phyloP scores from a whole-genome alignment of 1,140 invertebrate species.

The Sminthurinus signatus region DNA sequence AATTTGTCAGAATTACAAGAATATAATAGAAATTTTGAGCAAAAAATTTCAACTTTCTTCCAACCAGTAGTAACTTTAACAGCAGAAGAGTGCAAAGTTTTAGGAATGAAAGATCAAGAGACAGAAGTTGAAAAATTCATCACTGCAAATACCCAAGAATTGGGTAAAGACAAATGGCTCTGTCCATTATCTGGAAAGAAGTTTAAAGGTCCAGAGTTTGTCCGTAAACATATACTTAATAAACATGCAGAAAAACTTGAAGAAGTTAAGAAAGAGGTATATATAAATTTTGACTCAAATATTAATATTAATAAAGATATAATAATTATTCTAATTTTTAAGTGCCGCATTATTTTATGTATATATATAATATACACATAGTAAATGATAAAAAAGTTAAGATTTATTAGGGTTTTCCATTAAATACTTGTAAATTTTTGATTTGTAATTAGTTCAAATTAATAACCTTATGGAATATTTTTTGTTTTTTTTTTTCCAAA shows the following conservation, averaged over 20 bases:
- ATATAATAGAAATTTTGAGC: conserved; percentile 71
- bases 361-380: too few relatives aligned
- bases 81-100: conserved; percentile 73
- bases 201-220: conserved; percentile 98
- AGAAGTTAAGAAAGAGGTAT: conserved; percentile 88
- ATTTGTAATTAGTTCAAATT: too few relatives aligned
- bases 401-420: too few relatives aligned
- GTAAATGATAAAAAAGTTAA: too few relatives aligned
- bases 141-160: conserved; percentile 85
- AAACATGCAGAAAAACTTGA: conserved; percentile 96
- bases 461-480: conserved; percentile 13
- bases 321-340: too few relatives aligned
- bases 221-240: conserved; percentile 96
- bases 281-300: too few relatives aligned
- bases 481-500: not conserved
- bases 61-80: conserved; percentile 60
- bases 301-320: too few relatives aligned
- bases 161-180: conserved; percentile 96
- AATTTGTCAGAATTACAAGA: conserved; percentile 63
- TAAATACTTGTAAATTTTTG: too few relatives aligned
- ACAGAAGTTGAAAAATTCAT: conserved; percentile 92
- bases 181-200: conserved; percentile 98
- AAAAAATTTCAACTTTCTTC: conserved; percentile 82
- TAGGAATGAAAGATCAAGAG: conserved; percentile 81
- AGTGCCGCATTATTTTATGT: too few relatives aligned